Conservation (phyloP, 2,113 vertebrate genomes). For the Gallinago jamesoni region DNA sequence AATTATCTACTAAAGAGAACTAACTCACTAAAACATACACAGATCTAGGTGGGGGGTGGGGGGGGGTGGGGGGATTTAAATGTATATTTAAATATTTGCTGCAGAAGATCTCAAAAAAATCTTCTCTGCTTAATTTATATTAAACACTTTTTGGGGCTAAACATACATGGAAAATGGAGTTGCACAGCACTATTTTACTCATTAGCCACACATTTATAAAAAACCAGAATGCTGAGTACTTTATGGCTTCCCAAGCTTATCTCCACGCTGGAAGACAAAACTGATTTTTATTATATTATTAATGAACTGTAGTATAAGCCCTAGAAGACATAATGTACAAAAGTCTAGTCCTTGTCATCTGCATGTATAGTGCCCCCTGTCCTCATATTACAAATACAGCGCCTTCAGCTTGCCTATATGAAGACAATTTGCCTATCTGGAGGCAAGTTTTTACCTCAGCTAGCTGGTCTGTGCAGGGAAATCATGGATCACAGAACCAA, state of each 20-base stretch:
- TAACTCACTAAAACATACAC: not conserved
- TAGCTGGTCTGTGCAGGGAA: not conserved
- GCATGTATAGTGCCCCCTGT: not conserved
- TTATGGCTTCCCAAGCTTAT: not conserved
- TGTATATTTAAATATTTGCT: not conserved
- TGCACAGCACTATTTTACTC: not conserved
- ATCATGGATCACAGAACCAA: not conserved
- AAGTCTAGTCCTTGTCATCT: not conserved
- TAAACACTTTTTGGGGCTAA: not conserved
- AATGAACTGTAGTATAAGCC: not conserved
- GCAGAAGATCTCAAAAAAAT: not conserved
- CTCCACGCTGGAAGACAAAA: not conserved
- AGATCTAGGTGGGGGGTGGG: not conserved
- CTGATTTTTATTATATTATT: not conserved
- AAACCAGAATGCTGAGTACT: not conserved
- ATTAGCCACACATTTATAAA: not conserved
- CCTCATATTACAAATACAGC: not conserved
- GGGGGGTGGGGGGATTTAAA: not conserved
- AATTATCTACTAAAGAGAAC: conserved; percentile 8
- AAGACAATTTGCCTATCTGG: not conserved
- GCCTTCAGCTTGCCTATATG: not conserved
- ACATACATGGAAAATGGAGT: not conserved
- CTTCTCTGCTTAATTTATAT: not conserved
- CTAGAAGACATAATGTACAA: not conserved
- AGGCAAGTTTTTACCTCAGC: not conserved